phyloP scores from a whole-genome alignment of 2,888 invertebrate genomes.

The Lagria hirta region DNA sequence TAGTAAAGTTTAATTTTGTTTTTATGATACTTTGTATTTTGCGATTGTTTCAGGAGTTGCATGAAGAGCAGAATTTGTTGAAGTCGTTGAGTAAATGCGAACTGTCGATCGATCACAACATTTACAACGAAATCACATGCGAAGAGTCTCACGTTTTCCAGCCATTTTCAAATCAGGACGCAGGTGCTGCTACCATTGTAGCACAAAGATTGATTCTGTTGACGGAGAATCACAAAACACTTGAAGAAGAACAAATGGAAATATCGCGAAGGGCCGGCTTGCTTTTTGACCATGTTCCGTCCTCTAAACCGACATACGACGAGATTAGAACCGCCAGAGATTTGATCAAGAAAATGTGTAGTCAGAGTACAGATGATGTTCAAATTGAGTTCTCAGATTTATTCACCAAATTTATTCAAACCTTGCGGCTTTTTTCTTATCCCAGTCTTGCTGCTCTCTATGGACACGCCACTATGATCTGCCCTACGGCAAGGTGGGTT shows the following conservation, averaged over 20 bases:
- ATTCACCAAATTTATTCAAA: slow-evolving; percentile 67
- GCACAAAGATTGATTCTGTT: slow-evolving; percentile 60
- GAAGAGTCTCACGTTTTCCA: slow-evolving; percentile 72
- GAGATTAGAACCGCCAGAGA: slow-evolving; percentile 72
- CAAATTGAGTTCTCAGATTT: slow-evolving; percentile 64
- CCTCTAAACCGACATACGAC: slow-evolving; percentile 67
- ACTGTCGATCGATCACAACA: slow-evolving; percentile 73
- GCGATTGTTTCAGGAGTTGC: slow-evolving; percentile 28
- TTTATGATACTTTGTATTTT: too few relatives aligned
- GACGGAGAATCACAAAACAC: slow-evolving; percentile 58
- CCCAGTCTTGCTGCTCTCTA: slow-evolving; percentile 68
- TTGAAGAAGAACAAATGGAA: slow-evolving; percentile 57
- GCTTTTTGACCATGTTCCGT: slow-evolving; percentile 71
- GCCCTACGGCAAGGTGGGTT: slow-evolving; percentile 70
- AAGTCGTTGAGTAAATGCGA: slow-evolving; percentile 73
- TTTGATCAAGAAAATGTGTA: slow-evolving; percentile 70
- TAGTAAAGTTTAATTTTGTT: too few relatives aligned
- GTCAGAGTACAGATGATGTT: slow-evolving; percentile 60
- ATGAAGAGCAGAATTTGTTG: slow-evolving; percentile 62
- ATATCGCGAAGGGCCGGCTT: slow-evolving; percentile 64
- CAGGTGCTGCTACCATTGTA: slow-evolving; percentile 72
- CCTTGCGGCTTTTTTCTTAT: slow-evolving; percentile 67
- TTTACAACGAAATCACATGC: slow-evolving; percentile 72
- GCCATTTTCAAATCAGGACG: slow-evolving; percentile 72
- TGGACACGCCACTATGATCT: slow-evolving; percentile 64